phyloP scores from a whole-genome alignment of 1,140 invertebrate species.

The Rhagoletis pomonella region DNA sequence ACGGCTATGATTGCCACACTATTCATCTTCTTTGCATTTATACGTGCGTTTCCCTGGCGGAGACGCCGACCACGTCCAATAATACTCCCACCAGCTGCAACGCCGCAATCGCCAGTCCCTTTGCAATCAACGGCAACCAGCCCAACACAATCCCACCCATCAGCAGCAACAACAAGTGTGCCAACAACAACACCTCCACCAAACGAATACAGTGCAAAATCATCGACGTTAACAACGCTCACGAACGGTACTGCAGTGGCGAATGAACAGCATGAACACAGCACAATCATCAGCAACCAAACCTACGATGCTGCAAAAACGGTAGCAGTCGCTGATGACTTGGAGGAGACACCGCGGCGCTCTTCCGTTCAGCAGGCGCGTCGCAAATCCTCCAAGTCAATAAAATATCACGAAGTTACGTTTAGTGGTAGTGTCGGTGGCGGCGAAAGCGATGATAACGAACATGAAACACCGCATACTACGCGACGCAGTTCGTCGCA shows the following conservation, averaged over 20 bases:
- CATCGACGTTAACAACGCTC: background rate
- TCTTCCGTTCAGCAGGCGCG: constrained; percentile 56
- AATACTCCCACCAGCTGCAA: constrained; percentile 9
- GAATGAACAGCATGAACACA: background rate
- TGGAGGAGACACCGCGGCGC: constrained; percentile 13
- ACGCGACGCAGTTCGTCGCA: constrained; percentile 54
- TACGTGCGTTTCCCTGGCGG: constrained; percentile 72
- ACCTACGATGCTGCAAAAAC: constrained; percentile 15
- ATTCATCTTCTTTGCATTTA: constrained; percentile 73
- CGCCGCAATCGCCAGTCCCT: constrained; percentile 23
- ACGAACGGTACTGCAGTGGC: background rate
- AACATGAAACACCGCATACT: constrained; percentile 13
- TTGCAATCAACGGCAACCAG: constrained; percentile 41
- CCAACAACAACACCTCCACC: background rate
- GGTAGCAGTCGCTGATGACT: background rate
- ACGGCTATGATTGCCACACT: constrained; percentile 72
- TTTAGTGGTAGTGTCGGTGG: constrained; percentile 71
- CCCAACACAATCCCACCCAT: constrained; percentile 56
- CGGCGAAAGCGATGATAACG: constrained; percentile 64
- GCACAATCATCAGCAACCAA: background rate
- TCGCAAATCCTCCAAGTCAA: constrained; percentile 68
- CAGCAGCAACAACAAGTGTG: constrained; percentile 34
- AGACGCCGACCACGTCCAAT: constrained; percentile 58
- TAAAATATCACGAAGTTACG: constrained; percentile 66
- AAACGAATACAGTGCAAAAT: background rate